phyloP scores from a whole-genome alignment of 2,113 vertebrate species.

The Poicephalus gulielmi region DNA sequence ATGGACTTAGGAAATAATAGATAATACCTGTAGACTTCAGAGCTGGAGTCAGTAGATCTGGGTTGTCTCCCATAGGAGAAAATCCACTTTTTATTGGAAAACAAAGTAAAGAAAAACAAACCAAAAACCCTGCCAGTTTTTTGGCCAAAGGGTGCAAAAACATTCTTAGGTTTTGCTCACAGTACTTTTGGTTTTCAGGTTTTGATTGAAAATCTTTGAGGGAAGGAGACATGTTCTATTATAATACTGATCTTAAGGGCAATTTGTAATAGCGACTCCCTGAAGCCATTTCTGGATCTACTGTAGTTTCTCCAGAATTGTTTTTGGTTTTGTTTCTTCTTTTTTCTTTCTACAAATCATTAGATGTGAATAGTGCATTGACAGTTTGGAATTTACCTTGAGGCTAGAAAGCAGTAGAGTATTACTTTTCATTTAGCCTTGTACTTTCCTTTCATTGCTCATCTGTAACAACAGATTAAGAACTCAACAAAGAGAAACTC shows the following conservation, averaged over 20 bases:
- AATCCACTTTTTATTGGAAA: not conserved
- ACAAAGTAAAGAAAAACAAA: not conserved
- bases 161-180: not conserved
- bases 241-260: conserved; percentile 11
- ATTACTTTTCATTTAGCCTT: conserved; percentile 29
- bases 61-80: not conserved
- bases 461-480: not conserved
- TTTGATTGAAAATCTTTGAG: conserved; percentile 27
- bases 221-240: conserved; percentile 1
- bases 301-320: not conserved
- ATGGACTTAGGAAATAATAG: not conserved
- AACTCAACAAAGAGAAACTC: not conserved
- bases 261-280: conserved; percentile 17
- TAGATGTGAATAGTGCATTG: not conserved
- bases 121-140: not conserved
- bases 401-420: not conserved
- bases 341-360: conserved; percentile 14
- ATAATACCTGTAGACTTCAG: not conserved
- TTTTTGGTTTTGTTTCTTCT: not conserved
- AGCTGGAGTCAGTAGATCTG: not conserved
- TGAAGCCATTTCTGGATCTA: conserved; percentile 29
- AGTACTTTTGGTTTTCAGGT: conserved; percentile 1
- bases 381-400: not conserved
- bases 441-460: not conserved
- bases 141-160: not conserved